Conservation (phyloP, 1,140 invertebrate species). For the Tetramorium simillimum region DNA sequence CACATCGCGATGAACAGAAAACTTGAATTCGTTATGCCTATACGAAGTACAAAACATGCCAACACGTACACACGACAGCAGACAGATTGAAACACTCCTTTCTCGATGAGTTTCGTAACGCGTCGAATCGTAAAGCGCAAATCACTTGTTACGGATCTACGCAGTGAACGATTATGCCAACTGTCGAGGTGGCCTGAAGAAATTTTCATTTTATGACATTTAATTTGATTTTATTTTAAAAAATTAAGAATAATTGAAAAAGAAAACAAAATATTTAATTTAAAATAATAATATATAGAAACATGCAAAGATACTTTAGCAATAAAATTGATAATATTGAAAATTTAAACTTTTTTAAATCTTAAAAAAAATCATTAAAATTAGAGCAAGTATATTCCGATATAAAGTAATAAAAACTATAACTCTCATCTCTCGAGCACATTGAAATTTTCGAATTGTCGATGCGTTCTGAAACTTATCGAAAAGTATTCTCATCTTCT, state of each 20-base stretch:
- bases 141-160: not conserved
- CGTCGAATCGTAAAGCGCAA: not conserved
- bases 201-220: not conserved
- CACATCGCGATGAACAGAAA: slow-evolving; percentile 40
- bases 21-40: slow-evolving; percentile 28
- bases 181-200: not conserved
- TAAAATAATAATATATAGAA: not conserved
- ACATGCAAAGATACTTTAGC: no score
- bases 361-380: no score
- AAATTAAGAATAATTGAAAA: not conserved
- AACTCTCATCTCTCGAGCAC: no score
- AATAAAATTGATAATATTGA: no score
- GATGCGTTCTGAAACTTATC: no score
- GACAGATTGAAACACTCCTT: not conserved
- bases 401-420: no score
- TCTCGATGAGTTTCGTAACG: not conserved
- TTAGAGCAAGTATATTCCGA: no score
- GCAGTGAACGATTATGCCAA: not conserved
- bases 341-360: no score
- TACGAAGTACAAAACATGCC: slow-evolving; percentile 64
- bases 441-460: no score
- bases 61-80: slow-evolving; percentile 47
- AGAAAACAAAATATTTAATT: not conserved
- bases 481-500: no score
- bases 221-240: not conserved